Conservation (phyloP, 1,140 invertebrate genomes). For the Stegodyphus mimosarum region DNA sequence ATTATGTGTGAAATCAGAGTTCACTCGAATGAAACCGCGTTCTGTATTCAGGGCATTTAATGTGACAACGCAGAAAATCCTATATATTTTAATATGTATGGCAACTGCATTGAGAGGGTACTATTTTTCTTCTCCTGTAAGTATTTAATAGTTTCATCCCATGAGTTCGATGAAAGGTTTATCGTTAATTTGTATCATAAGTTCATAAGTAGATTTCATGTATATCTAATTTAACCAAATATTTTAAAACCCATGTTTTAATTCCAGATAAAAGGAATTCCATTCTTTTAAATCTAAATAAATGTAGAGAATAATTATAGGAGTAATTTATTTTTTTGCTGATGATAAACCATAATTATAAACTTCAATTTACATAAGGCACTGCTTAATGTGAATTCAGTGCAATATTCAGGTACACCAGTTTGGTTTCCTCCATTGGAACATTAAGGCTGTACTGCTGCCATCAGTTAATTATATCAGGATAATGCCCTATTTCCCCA, state of each 20-base stretch:
- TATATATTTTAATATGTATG: conserved; percentile 89
- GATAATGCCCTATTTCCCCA: too few species aligned
- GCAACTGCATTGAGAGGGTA: conserved; percentile 86
- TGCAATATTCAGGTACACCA: too few species aligned
- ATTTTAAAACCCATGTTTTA: not conserved
- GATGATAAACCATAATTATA: too few species aligned
- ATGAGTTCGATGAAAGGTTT: not conserved
- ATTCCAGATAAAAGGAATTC: not conserved
- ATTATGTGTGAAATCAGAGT: conserved; percentile 74
- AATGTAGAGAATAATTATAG: too few species aligned
- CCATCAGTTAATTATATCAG: too few species aligned
- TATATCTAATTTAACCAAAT: not conserved
- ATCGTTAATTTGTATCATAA: too few species aligned
- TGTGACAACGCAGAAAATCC: conserved; percentile 89
- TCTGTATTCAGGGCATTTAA: conserved; percentile 82
- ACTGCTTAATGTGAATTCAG: too few species aligned
- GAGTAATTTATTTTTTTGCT: too few species aligned
- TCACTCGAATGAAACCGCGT: conserved; percentile 83
- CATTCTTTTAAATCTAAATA: not conserved
- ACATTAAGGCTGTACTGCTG: too few species aligned
- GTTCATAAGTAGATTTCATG: not conserved
- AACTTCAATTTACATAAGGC: too few species aligned
- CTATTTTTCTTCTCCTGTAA: conserved; percentile 88
- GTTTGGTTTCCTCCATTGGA: too few species aligned
- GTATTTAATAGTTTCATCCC: conserved; percentile 63